phyloP scores from a whole-genome alignment of 2,888 invertebrate species.

The Diplazon laetatorius region DNA sequence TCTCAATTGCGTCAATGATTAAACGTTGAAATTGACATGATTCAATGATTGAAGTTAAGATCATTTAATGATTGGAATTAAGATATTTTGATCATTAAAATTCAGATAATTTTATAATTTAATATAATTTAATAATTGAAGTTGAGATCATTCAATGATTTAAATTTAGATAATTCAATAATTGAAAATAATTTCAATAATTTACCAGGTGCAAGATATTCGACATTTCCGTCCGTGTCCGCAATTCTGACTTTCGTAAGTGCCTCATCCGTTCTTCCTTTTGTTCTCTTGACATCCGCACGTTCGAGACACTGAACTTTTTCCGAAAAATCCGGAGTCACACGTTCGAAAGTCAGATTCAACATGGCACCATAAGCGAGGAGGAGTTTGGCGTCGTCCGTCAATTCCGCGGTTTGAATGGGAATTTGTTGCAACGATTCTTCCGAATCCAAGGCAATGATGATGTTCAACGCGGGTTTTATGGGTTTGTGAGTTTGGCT shows the following conservation, averaged over 20 bases:
- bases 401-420: constrained; percentile 82
- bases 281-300: constrained; percentile 79
- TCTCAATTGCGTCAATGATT: not conserved
- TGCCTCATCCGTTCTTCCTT: constrained; percentile 78
- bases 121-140: too few relatives aligned
- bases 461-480: constrained; percentile 86
- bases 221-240: constrained; percentile 82
- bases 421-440: constrained; percentile 84
- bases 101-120: too few relatives aligned
- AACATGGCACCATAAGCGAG: constrained; percentile 75
- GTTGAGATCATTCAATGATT: too few relatives aligned
- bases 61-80: constrained; percentile 77
- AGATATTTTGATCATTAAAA: too few relatives aligned
- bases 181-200: not conserved
- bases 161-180: not conserved
- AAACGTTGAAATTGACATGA: not conserved
- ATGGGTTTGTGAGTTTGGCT: constrained; percentile 87
- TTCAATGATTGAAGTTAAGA: not conserved
- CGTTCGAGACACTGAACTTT: constrained; percentile 83
- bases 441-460: constrained; percentile 84
- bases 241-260: constrained; percentile 82
- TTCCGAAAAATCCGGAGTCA: constrained; percentile 79
- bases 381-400: constrained; percentile 74
- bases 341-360: constrained; percentile 76
- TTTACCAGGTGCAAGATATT: constrained; percentile 82